These are phyloP conservation scores for Marmota monax DNA, from an alignment of 2,113 vertebrate genomes.

Conservation along the genomic window DNA sequence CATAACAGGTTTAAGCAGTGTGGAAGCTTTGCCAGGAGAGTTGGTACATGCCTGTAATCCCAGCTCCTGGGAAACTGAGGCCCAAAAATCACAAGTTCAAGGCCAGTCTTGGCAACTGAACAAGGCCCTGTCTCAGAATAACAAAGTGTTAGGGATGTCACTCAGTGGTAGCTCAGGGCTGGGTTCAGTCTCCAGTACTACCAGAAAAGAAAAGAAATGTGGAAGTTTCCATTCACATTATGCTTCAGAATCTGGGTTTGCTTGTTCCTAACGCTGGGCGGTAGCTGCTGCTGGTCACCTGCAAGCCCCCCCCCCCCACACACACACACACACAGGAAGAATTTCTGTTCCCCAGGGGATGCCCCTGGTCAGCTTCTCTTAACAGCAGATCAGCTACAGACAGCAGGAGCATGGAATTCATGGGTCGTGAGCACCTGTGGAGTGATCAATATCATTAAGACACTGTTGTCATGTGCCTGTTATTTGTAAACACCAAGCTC, in stretches of 20 bases:
- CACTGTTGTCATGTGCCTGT: background rate
- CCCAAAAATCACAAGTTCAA: background rate
- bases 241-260: background rate
- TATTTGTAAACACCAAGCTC: background rate
- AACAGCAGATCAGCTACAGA: background rate
- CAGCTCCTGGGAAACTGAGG: background rate
- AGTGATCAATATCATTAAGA: background rate
- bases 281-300: background rate
- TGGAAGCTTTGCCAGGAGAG: background rate
- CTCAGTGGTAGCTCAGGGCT: no score
- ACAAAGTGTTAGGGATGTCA: no score
- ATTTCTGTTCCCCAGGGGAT: background rate
- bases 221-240: background rate
- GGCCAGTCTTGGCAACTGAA: no score
- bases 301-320: no score
- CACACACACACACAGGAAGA: background rate
- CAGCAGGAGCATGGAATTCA: background rate
- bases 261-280: background rate
- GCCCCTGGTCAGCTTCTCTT: background rate
- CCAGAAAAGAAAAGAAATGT: background rate
- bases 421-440: background rate
- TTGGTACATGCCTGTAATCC: background rate
- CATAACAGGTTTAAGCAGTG: background rate
- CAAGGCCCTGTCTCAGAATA: no score
- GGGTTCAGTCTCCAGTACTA: no score